Evolutionary conservation across 2,113 vertebrate species (phyloP).

Genomic region (Passer montanus): DNA sequence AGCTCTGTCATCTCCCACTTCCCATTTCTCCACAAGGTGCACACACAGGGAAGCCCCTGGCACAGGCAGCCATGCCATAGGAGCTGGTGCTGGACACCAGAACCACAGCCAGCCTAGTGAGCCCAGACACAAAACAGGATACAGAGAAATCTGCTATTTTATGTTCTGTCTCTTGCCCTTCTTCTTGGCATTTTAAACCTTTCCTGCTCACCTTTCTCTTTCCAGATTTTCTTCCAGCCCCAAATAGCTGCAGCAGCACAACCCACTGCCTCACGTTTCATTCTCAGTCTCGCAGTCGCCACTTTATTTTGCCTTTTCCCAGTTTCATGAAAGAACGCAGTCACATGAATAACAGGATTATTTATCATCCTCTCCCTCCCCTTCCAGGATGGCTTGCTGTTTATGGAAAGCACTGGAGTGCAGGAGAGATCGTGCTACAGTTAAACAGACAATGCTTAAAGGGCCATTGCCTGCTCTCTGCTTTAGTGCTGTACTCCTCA

Average conservation of each 20-base stretch:
- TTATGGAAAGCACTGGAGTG: conserved; percentile 64
- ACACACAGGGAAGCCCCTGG: background rate
- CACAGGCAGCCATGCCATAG: fast-evolving
- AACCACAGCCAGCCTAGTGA: background rate
- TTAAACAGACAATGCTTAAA: conserved; percentile 68
- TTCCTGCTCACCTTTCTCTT: conserved; percentile 29
- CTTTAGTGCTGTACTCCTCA: background rate
- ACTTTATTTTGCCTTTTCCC: conserved; percentile 57
- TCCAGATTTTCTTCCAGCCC: background rate
- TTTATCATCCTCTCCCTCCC: conserved; percentile 67
- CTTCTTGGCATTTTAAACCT: background rate
- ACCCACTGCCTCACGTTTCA: background rate
- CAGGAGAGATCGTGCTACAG: conserved; percentile 38
- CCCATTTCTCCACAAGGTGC: background rate
- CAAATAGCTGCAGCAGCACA: background rate
- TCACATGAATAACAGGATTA: conserved; percentile 65
- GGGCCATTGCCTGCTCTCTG: conserved; percentile 15
- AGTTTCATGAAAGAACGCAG: conserved; percentile 63
- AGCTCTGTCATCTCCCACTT: background rate
- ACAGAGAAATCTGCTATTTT: background rate
- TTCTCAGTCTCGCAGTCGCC: background rate
- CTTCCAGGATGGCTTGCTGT: conserved; percentile 68
- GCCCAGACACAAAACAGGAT: background rate
- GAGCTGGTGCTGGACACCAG: background rate
- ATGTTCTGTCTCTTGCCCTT: background rate